Conservation (phyloP, 2,797 vertebrate genomes). For the Semaprochilodus insignis region DNA sequence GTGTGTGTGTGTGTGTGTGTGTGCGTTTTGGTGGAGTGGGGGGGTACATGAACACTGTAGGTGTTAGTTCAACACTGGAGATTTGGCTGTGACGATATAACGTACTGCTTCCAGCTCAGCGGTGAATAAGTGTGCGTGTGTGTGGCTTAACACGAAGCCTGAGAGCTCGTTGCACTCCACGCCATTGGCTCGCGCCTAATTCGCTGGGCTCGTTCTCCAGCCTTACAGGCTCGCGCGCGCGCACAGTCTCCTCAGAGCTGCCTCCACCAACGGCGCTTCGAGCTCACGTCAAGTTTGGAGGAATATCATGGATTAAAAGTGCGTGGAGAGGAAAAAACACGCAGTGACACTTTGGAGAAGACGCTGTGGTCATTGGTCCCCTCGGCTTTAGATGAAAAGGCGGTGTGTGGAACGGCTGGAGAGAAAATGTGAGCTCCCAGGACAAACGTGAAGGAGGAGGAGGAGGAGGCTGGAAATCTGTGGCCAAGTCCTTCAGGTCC, state of each 20-base stretch:
- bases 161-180: conserved; percentile 22
- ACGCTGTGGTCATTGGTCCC: neutral
- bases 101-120: neutral
- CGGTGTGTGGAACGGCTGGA: conserved; percentile 1
- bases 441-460: conserved; percentile 24
- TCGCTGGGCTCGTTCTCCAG: conserved; percentile 11
- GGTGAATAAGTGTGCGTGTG: neutral
- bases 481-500: conserved; percentile 12
- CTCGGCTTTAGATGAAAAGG: neutral
- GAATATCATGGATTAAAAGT: conserved; percentile 34
- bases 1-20: too few species aligned
- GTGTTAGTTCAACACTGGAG: neutral
- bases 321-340: neutral
- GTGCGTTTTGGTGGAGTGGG: too few species aligned
- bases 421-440: conserved; percentile 29
- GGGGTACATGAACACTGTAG: neutral
- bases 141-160: neutral
- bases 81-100: neutral
- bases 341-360: conserved; percentile 2
- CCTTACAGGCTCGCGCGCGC: too few species aligned
- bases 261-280: neutral
- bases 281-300: conserved; percentile 8
- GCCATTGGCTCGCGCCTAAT: conserved; percentile 27
- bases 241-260: neutral
- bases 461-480: conserved; percentile 13